Percentiles rank a stretch among this genome's conserved stretches.
Conservation (phyloP, 2,797 vertebrate genomes). For the Percopsis omiscomaycus region DNA sequence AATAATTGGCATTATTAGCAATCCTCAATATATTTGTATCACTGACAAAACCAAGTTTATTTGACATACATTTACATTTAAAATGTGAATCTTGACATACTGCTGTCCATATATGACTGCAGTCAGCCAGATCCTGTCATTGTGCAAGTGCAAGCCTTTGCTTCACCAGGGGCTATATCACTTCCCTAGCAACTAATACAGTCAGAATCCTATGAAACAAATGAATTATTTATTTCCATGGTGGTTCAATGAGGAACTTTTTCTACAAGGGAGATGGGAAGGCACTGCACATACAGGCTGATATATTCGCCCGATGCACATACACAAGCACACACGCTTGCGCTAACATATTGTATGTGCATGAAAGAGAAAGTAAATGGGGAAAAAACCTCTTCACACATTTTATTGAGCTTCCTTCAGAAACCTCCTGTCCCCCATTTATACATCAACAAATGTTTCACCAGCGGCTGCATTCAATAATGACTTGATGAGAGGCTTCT, state of each 20-base stretch:
- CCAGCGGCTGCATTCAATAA: no score
- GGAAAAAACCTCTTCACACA: neutral
- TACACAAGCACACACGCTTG: neutral
- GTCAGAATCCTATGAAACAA: conserved; percentile 43
- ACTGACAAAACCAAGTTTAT: no score
- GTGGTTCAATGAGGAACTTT: conserved; percentile 25
- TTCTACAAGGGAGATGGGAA: conserved; percentile 21
- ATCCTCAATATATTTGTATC: no score
- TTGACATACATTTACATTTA: no score
- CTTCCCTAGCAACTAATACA: conserved; percentile 60
- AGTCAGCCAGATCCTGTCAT: conserved; percentile 4
- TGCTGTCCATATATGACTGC: neutral
- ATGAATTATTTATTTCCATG: conserved; percentile 68
- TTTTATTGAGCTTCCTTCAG: conserved; percentile 14
- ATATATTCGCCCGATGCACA: neutral
- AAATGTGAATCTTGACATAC: no score
- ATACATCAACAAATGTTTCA: neutral
- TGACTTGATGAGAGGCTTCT: no score
- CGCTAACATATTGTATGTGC: neutral
- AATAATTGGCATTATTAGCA: no score
- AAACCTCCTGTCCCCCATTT: neutral
- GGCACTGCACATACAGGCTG: conserved; percentile 8
- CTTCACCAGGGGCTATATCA: conserved; percentile 33
- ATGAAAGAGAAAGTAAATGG: conserved; percentile 14
- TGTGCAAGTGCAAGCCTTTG: conserved; percentile 11